Percentiles rank a stretch among this genome's conserved stretches.
phyloP scores from a whole-genome alignment of 2,797 vertebrate species.

The Micromesistius poutassou region DNA sequence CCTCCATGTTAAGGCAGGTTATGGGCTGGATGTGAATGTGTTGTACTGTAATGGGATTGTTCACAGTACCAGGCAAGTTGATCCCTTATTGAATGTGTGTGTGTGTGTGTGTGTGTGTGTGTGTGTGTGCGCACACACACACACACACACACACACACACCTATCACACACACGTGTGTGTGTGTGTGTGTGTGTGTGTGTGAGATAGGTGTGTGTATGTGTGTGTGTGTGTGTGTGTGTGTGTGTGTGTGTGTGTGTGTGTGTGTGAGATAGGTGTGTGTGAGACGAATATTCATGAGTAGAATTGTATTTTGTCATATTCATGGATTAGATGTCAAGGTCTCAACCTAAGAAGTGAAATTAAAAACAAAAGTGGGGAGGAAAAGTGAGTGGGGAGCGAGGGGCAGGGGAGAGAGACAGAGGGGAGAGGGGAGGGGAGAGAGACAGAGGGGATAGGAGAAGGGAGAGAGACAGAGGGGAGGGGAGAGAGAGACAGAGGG shows the following conservation, averaged over 20 bases:
- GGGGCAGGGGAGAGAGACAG: slow-evolving; percentile 18
- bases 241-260: not conserved
- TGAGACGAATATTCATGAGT: not conserved
- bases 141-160: no score
- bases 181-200: not conserved
- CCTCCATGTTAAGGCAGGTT: not conserved
- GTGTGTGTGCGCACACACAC: no score
- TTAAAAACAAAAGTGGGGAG: slow-evolving; percentile 35
- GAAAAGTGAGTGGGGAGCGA: not conserved
- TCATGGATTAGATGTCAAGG: slow-evolving; percentile 36
- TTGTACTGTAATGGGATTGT: not conserved
- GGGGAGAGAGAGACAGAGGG: slow-evolving; percentile 2
- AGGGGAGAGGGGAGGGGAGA: slow-evolving; percentile 1
- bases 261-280: not conserved
- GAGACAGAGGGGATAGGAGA: not conserved
- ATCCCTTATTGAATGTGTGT: not conserved
- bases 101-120: not conserved
- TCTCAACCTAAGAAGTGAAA: slow-evolving; percentile 36
- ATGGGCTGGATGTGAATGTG: not conserved
- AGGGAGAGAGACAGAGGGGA: slow-evolving; percentile 1
- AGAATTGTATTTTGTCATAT: not conserved
- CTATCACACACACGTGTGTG: no score
- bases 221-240: not conserved
- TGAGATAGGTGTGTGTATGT: not conserved
- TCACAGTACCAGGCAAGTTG: not conserved